Evolutionary conservation across 2,113 vertebrate genomes (phyloP).

Genomic region (Psilopsiagon aymara): DNA sequence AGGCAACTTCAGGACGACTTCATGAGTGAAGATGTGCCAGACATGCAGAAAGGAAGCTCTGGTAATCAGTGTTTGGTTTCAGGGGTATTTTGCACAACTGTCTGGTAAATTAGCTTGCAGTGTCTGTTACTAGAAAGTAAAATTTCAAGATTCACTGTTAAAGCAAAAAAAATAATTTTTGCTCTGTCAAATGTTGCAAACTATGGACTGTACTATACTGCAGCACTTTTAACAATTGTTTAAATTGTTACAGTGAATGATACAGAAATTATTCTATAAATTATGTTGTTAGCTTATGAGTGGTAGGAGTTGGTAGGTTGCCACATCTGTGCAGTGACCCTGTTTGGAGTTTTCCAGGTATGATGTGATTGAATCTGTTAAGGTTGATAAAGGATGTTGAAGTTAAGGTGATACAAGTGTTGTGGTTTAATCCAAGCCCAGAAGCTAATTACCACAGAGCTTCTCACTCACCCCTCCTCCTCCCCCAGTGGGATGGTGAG

Average conservation of each 20-base stretch:
- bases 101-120: background rate
- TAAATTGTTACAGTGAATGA: background rate
- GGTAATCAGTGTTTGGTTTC: slow-evolving; percentile 68
- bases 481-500: background rate
- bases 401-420: background rate
- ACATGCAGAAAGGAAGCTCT: slow-evolving; percentile 62
- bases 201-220: background rate
- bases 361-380: background rate
- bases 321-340: background rate
- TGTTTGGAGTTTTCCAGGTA: background rate
- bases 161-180: background rate
- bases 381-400: background rate
- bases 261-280: background rate
- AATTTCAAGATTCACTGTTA: background rate
- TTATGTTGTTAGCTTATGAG: background rate
- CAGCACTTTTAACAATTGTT: background rate
- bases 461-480: background rate
- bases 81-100: background rate
- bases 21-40: slow-evolving; percentile 59
- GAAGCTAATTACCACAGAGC: background rate
- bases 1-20: slow-evolving; percentile 73
- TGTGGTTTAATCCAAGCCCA: background rate
- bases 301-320: background rate
- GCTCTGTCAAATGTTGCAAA: background rate
- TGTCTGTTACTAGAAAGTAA: background rate